These are phyloP conservation scores for Mastacembelus armatus DNA, from an alignment of 2,797 vertebrate species.

Conservation along the genomic window DNA sequence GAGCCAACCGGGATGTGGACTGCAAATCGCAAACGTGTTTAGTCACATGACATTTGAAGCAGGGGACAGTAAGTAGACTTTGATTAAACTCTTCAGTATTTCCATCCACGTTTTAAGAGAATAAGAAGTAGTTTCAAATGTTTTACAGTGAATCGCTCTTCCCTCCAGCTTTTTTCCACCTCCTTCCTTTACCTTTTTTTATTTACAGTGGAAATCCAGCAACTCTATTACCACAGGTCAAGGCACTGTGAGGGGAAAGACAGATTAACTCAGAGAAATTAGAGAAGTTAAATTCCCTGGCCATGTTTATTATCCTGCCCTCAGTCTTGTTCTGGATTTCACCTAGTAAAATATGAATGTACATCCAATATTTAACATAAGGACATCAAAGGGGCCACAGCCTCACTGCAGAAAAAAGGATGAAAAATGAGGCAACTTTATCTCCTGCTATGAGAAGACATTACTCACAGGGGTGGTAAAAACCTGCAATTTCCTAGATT, in stretches of 20 bases:
- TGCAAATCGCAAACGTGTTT: no score
- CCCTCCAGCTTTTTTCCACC: neutral
- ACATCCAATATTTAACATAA: constrained; percentile 78
- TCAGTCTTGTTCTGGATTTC: constrained; percentile 58
- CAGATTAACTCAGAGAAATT: constrained; percentile 77
- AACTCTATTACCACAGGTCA: constrained; percentile 63
- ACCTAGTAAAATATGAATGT: constrained; percentile 76
- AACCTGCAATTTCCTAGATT: constrained; percentile 33
- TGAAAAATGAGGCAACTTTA: constrained; percentile 55
- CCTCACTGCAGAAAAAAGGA: constrained; percentile 17
- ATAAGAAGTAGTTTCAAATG: neutral
- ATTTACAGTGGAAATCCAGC: constrained; percentile 56
- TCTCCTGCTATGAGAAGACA: constrained; percentile 24
- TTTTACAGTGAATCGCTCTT: constrained; percentile 27
- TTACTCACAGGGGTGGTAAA: constrained; percentile 40
- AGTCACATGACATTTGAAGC: no score
- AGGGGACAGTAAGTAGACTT: no score
- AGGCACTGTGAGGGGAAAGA: constrained; percentile 36
- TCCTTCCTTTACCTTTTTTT: constrained; percentile 36
- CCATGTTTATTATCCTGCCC: constrained; percentile 70
- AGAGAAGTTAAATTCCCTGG: constrained; percentile 63
- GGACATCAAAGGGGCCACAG: constrained; percentile 69
- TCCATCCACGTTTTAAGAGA: no score
- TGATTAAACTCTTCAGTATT: no score
- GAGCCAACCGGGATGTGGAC: no score